Evolutionary conservation across 2,888 invertebrate genomes (phyloP).

Genomic region (Aleiodes alternator): DNA sequence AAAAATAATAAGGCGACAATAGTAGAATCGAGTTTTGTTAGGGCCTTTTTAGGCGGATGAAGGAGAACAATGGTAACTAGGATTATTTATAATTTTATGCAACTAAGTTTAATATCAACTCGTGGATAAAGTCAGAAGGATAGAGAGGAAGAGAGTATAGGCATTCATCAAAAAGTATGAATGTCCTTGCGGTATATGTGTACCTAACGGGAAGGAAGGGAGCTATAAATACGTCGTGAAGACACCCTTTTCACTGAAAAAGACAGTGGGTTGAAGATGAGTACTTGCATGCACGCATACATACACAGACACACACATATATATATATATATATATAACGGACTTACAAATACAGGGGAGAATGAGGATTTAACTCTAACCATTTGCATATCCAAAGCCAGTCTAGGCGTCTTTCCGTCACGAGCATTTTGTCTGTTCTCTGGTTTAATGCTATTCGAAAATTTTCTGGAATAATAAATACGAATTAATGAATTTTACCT

Average conservation of each 20-base stretch:
- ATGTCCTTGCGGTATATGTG: conserved; percentile 59
- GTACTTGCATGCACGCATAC: conserved; percentile 58
- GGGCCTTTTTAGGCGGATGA: not conserved
- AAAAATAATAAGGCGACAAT: conserved; percentile 35
- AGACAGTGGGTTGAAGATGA: conserved; percentile 59
- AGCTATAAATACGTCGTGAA: conserved; percentile 72
- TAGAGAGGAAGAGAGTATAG: conserved; percentile 49
- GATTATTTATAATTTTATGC: conserved; percentile 54
- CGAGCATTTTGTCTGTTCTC: conserved; percentile 34
- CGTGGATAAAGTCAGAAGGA: conserved; percentile 24
- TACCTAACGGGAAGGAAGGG: conserved; percentile 62
- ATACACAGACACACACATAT: conserved; percentile 11
- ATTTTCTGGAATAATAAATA: conserved; percentile 22
- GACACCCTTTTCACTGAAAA: conserved; percentile 60
- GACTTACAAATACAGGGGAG: conserved; percentile 4
- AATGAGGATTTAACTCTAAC: conserved; percentile 56
- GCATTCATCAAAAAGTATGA: conserved; percentile 62
- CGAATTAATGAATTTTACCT: conserved; percentile 21
- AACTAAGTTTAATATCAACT: conserved; percentile 52
- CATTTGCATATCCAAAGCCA: conserved; percentile 73
- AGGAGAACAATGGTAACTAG: conserved; percentile 46
- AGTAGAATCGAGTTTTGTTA: conserved; percentile 39
- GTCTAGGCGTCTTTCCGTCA: conserved; percentile 42
- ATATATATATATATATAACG: not conserved
- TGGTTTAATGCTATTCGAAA: conserved; percentile 8